phyloP scores from a whole-genome alignment of 2,888 invertebrate genomes.

The Heteropelma amictum region DNA sequence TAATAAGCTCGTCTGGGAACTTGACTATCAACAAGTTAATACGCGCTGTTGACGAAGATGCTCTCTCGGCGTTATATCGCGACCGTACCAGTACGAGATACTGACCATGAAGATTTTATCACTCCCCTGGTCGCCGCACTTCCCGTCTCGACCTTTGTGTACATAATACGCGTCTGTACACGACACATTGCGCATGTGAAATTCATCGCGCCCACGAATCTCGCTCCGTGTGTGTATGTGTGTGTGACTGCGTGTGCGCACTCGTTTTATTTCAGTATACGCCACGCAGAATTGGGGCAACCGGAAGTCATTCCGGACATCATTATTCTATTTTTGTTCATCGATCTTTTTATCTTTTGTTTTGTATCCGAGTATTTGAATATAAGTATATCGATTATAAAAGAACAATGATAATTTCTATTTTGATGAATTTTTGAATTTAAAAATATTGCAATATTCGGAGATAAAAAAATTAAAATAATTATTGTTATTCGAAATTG shows the following conservation, averaged over 20 bases:
- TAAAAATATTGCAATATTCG: too few species aligned
- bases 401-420: too few species aligned
- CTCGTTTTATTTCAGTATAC: background rate
- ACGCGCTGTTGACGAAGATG: slow-evolving; percentile 50
- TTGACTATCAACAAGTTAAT: slow-evolving; percentile 51
- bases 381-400: too few species aligned
- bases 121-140: background rate
- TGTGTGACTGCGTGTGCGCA: background rate
- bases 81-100: slow-evolving; percentile 53
- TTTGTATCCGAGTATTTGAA: too few species aligned
- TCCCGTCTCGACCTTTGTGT: slow-evolving; percentile 17
- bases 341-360: too few species aligned
- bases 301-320: too few species aligned
- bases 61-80: slow-evolving; percentile 54
- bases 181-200: too few species aligned
- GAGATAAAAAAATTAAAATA: too few species aligned
- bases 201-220: slow-evolving; percentile 30
- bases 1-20: slow-evolving; percentile 44
- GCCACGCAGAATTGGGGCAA: background rate
- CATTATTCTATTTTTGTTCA: too few species aligned
- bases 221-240: background rate
- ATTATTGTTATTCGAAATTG: too few species aligned
- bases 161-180: background rate
- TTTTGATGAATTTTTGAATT: too few species aligned
- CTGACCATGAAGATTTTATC: slow-evolving; percentile 53